Percentiles rank a stretch among this genome's conserved stretches.
Conservation (phyloP, 2,113 vertebrate genomes). For the Phodopus roborovskii region DNA sequence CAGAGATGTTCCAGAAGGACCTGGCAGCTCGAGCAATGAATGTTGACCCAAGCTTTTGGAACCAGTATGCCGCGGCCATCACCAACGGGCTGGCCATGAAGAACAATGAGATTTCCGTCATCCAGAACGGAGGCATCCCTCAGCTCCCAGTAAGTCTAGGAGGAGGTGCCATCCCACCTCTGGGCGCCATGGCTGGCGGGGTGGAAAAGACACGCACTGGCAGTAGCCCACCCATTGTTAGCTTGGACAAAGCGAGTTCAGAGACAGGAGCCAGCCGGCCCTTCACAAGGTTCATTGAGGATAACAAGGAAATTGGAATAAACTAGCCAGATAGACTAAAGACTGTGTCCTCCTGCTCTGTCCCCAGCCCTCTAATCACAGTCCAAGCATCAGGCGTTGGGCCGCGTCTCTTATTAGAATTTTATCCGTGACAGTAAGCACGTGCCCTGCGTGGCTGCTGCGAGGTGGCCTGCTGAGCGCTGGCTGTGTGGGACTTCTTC, state of each 20-base stretch:
- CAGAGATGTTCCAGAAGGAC: slow-evolving; percentile 99
- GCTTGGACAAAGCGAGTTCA: slow-evolving; percentile 93
- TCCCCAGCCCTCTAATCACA: slow-evolving; percentile 88
- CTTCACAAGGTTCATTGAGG: slow-evolving; percentile 98
- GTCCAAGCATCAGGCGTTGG: slow-evolving; percentile 76
- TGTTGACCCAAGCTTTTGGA: slow-evolving; percentile 98
- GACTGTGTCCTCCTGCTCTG: slow-evolving; percentile 84
- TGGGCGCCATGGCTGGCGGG: slow-evolving; percentile 91
- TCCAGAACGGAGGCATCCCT: slow-evolving; percentile 98
- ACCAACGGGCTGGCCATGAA: slow-evolving; percentile 98
- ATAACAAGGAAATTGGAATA: slow-evolving; percentile 99
- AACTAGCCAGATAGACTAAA: slow-evolving; percentile 88
- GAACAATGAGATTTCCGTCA: slow-evolving; percentile 99
- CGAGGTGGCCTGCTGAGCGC: slow-evolving; percentile 92
- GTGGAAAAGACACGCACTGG: slow-evolving; percentile 94
- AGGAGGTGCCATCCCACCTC: slow-evolving; percentile 91
- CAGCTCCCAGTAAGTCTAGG: slow-evolving; percentile 96
- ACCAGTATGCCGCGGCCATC: slow-evolving; percentile 98
- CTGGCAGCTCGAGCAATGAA: slow-evolving; percentile 98
- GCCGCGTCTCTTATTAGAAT: slow-evolving; percentile 82
- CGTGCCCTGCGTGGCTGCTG: slow-evolving; percentile 90
- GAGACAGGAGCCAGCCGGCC: slow-evolving; percentile 92
- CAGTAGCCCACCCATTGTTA: slow-evolving; percentile 91
- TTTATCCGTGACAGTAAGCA: slow-evolving; percentile 88
- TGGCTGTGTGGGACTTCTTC: slow-evolving; percentile 92